Evolutionary conservation across 2,113 vertebrate species (phyloP), one percentile per base, ranked within the genome.

Genomic region (Kryptolebias marmoratus): DNA sequence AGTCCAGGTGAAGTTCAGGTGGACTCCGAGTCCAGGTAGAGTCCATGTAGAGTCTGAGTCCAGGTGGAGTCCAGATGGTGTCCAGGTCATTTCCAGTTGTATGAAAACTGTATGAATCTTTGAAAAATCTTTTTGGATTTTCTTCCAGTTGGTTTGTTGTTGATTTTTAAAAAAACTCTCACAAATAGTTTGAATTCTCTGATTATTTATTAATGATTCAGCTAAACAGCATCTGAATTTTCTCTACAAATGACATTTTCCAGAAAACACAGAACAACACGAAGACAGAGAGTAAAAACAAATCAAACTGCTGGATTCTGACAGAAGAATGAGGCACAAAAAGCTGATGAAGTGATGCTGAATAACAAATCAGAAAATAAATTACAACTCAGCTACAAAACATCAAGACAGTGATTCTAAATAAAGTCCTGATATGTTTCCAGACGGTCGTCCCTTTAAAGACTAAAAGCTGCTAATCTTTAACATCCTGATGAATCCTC

Each of bases 341-440:
- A 44, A 44, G 58, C 4, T 52, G n/a, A 36, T 7, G 7, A 36
- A 36, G 7, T 42, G 39, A 42, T 8, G 39, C 39, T 42, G 5
- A 10, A 8, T 10, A 42, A 42, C 39, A 36, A 55, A 81, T 73
- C 60, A 64, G 70, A 13, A 87, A 85, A 90, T 89, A 83, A 91
- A 87, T 88, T 85, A 86, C 36, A 82, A 10, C 63, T 71, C 7
- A 63, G 71, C 77, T 74, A 57, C 64, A 56, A 76, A 73, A 69
- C 57, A 55, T 71, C 27, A 64, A 71, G 65, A 80, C 30, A 57
- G 58, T 68, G 16, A 62, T n/a, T 50, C 45, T 69, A 45, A 70
- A 60, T 45, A 78, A 47, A 75, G 70, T 80, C 64, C 69, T 77
- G 73, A 77, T 59, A 36, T 8, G 18, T 65, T 39, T 50, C 18